A percentile compares a stretch with the other conserved stretches of the same genome.
Evolutionary conservation across 1,140 invertebrate species (phyloP).

Genomic region (Heliconius hewitsoni): DNA sequence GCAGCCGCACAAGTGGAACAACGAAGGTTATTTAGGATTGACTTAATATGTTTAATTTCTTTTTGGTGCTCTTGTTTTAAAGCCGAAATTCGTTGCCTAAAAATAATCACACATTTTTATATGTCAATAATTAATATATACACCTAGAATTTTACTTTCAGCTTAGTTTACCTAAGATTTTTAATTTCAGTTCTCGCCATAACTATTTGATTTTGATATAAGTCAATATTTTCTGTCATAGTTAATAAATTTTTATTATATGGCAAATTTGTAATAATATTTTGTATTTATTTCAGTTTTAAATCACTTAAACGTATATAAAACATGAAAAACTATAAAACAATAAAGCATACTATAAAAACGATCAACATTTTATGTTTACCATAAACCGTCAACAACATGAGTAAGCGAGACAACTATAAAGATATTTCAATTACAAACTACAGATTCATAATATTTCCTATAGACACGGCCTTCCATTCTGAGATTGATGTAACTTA

Average conservation of each 20-base stretch:
- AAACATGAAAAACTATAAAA: not conserved
- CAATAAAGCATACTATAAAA: not conserved
- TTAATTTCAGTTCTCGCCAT: constrained; percentile 72
- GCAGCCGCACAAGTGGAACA: constrained; percentile 62
- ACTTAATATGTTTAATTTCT: constrained; percentile 68
- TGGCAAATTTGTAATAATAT: not conserved
- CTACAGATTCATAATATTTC: constrained; percentile 8
- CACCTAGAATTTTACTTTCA: not conserved
- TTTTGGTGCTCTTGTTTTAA: constrained; percentile 70
- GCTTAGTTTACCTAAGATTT: constrained; percentile 59
- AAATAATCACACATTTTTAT: constrained; percentile 18
- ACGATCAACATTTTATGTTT: constrained; percentile 6
- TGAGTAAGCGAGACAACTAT: constrained; percentile 6
- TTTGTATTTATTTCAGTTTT: not conserved
- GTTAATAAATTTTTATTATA: constrained; percentile 25
- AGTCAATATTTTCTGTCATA: constrained; percentile 61
- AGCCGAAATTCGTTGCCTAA: constrained; percentile 61
- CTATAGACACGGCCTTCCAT: not conserved
- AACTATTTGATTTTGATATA: constrained; percentile 64
- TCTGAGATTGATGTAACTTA: not conserved
- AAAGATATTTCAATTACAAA: not conserved
- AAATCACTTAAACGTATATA: not conserved
- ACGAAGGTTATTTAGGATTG: constrained; percentile 52
- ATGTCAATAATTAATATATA: not conserved
- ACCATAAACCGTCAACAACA: constrained; percentile 19